Evolutionary conservation across 2,797 vertebrate species (phyloP), one percentile per base, ranked within the genome.

Genomic region (Bradypodion ventrale): DNA sequence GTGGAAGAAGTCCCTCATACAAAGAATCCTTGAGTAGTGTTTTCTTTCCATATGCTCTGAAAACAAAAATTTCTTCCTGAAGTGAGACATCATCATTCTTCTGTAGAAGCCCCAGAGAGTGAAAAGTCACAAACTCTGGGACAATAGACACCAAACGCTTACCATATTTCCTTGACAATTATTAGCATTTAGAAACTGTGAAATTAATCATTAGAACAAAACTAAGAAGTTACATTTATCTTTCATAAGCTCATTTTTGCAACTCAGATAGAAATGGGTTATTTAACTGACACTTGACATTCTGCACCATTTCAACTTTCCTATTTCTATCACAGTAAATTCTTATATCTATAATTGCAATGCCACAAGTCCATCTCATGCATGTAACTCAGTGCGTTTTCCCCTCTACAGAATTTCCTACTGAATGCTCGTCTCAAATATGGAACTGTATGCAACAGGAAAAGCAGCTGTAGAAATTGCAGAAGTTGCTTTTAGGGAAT

Each of bases 1-100:
- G 90, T 82, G 92, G 92, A 56, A 94, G 88, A 72, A 94, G 92
- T 85, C 82, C 91, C 90, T 95, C 90, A 75, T 93, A 94, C 42
- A 94, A 87, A 10, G 89, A 90, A 70, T 85, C 82, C 70, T 90
- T 92, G 87, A 94, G 91, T 66, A 94, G 82, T 29, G 86, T 93
- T 89, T 92, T 94, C 87, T 94, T 91, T 88, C 82, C 27, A 87
- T 93, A 78, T 56, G 90, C 93, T 91, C 93, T 94, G 83, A 23
- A 90, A 90, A 86, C 40, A n/a, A 93, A 87, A 75, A 85, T 75
- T n/a, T 3, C 78, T 87, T 89, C 60, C 83, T 16, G 16, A 37
- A 83, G 66, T 73, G 80, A 89, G 62, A 62, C 76, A 75, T 2
- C 35, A 69, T 5, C 42, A 59, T 44, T 37, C 10, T 75, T 83